Percentiles rank a stretch among this genome's conserved stretches.
Evolutionary conservation across 2,888 invertebrate species (phyloP).

Genomic region (Nymphalis c-album): DNA sequence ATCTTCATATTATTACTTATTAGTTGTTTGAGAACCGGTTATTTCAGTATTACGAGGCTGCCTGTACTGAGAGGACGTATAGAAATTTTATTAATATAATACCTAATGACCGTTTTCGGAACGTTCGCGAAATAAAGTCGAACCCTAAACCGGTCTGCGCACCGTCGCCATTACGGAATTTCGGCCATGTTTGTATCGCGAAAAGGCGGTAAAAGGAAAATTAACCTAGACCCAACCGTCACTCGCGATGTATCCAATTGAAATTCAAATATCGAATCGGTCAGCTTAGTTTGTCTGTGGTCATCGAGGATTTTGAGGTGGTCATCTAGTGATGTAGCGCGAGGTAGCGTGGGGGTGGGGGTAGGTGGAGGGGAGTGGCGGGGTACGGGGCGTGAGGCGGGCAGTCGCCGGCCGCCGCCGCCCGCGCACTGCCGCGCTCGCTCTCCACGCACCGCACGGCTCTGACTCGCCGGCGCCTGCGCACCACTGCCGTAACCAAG

Average conservation of each 20-base stretch:
- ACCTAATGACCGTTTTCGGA: conserved; percentile 46
- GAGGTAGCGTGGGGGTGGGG: conserved; percentile 50
- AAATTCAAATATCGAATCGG: conserved; percentile 43
- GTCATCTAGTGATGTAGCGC: conserved; percentile 58
- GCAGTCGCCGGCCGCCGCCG: conserved; percentile 59
- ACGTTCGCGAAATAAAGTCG: conserved; percentile 58
- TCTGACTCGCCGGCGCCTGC: conserved; percentile 46
- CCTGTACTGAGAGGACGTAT: conserved; percentile 68
- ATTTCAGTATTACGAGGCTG: conserved; percentile 68
- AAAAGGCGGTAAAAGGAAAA: conserved; percentile 65
- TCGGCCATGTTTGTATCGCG: conserved; percentile 74
- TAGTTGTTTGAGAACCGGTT: conserved; percentile 57
- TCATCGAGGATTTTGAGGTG: conserved; percentile 44
- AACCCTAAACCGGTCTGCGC: conserved; percentile 64
- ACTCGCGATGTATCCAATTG: conserved; percentile 46
- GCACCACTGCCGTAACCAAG: conserved; percentile 39
- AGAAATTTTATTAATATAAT: conserved; percentile 56
- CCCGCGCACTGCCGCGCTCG: conserved; percentile 63
- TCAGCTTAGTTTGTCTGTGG: conserved; percentile 42
- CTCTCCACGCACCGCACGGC: conserved; percentile 64
- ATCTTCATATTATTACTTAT: conserved; percentile 34
- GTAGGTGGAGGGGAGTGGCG: conserved; percentile 51
- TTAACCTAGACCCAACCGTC: conserved; percentile 52
- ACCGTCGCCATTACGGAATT: conserved; percentile 65
- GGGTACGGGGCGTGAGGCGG: conserved; percentile 64